These are phyloP conservation scores for Neotragus pygmaeus DNA, from an alignment of 2,113 vertebrate species.

Conservation along the genomic window DNA sequence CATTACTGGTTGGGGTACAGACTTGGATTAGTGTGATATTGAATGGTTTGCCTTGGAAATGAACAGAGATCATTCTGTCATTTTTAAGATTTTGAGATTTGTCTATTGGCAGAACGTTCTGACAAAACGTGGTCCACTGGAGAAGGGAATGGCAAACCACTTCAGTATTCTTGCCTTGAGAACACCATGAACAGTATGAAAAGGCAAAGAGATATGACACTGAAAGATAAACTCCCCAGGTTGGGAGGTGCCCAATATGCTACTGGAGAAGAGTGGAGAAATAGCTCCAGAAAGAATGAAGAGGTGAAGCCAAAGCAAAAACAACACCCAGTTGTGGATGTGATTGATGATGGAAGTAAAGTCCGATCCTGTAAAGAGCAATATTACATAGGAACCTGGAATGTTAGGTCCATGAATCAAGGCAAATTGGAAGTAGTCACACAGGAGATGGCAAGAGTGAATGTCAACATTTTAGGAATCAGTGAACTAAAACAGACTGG, in stretches of 20 bases:
- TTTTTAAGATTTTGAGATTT: neutral
- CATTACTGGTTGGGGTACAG: neutral
- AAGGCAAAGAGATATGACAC: neutral
- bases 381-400: neutral
- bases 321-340: neutral
- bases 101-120: fast-evolving
- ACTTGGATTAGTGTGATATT: neutral
- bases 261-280: neutral
- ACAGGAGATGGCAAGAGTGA: neutral
- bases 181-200: neutral
- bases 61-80: neutral
- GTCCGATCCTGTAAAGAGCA: neutral
- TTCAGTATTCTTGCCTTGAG: neutral
- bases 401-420: neutral
- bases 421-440: neutral
- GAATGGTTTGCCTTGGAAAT: neutral
- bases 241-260: neutral
- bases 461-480: neutral
- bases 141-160: neutral
- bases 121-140: neutral
- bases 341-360: neutral
- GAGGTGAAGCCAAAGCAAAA: neutral
- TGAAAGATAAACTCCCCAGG: neutral
- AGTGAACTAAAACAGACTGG: neutral
- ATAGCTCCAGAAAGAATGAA: neutral